These are phyloP conservation scores for Echiichthys vipera DNA, from an alignment of 2,797 vertebrate species.

Conservation along the genomic window DNA sequence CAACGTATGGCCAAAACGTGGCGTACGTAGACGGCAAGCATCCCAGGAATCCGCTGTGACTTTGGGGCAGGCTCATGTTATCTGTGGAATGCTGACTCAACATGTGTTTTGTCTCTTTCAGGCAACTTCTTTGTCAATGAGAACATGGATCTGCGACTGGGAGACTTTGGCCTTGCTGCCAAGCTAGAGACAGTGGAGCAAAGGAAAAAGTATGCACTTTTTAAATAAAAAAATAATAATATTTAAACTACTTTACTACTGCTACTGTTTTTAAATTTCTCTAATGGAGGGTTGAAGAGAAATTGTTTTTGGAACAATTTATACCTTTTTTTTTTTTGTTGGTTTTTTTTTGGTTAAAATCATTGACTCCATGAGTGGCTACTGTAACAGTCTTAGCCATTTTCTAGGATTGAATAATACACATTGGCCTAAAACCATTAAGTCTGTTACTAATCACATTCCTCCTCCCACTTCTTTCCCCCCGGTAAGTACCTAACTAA, in stretches of 20 bases:
- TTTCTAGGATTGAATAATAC: neutral
- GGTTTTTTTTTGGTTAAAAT: fast-evolving
- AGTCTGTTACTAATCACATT: slow-evolving; percentile 31
- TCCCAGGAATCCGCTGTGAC: slow-evolving; percentile 70
- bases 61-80: slow-evolving; percentile 34
- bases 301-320: neutral
- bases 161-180: slow-evolving; percentile 96
- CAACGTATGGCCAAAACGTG: neutral
- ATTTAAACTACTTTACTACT: neutral
- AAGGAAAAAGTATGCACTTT: slow-evolving; percentile 91
- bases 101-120: slow-evolving; percentile 74
- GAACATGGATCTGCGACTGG: slow-evolving; percentile 97
- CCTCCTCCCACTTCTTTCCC: slow-evolving; percentile 38
- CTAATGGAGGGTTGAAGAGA: neutral
- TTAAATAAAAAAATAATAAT: no score
- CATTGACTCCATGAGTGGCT: neutral
- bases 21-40: slow-evolving; percentile 12
- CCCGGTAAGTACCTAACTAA: slow-evolving; percentile 49
- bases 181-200: slow-evolving; percentile 91
- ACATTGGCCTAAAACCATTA: slow-evolving; percentile 34
- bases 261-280: neutral
- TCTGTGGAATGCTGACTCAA: slow-evolving; percentile 68
- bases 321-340: fast-evolving
- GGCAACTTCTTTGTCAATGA: slow-evolving; percentile 99
- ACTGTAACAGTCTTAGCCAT: neutral